phyloP scores from a whole-genome alignment of 2,888 invertebrate species.

The Cristatella mucedo region DNA sequence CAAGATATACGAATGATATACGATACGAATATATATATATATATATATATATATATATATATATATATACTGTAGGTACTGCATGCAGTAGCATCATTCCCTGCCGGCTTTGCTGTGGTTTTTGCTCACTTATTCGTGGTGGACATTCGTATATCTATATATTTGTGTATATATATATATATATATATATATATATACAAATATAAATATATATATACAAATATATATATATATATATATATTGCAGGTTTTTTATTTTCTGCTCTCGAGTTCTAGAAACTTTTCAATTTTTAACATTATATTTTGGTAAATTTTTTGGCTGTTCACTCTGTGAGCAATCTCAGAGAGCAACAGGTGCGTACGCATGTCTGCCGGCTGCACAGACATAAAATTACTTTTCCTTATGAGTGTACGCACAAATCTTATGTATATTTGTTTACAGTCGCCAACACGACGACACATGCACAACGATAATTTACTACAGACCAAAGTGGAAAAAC shows the following conservation, averaged over 20 bases:
- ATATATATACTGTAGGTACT: background rate
- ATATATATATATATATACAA: conserved; percentile 6
- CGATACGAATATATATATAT: conserved; percentile 5
- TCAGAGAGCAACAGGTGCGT: too few species aligned
- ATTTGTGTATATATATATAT: background rate
- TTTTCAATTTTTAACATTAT: conserved; percentile 6
- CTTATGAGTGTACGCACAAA: background rate
- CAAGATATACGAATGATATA: too few species aligned
- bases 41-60: conserved; percentile 9
- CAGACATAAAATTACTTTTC: background rate
- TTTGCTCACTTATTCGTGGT: background rate
- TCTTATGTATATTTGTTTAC: conserved; percentile 9
- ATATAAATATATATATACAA: too few species aligned
- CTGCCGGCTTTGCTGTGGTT: background rate
- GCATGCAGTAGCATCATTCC: too few species aligned
- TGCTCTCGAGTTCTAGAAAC: background rate
- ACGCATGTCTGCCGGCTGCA: background rate
- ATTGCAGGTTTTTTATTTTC: conserved; percentile 4
- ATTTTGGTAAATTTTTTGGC: background rate
- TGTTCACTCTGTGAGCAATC: background rate
- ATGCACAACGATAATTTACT: too few species aligned
- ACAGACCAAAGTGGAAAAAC: too few species aligned
- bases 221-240: too few species aligned
- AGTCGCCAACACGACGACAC: too few species aligned
- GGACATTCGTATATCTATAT: too few species aligned